Evolutionary conservation across 35 echinoderm and acorn worm genomes (phyloP), one percentile per base, ranked within the genome.

Genomic region (Ophioderma brevispina): DNA sequence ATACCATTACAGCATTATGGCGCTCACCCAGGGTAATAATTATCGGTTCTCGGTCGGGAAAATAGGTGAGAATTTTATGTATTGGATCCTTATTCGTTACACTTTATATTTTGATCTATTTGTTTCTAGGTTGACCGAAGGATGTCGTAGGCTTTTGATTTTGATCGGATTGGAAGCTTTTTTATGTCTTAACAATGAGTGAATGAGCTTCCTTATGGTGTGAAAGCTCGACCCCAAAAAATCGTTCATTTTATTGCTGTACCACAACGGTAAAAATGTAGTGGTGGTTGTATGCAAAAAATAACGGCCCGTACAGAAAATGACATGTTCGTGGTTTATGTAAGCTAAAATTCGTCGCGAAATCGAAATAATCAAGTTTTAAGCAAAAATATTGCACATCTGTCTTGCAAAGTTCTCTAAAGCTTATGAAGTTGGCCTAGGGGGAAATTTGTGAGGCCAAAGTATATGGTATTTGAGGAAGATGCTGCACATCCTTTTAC

Each of bases 21-120:
- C 59, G 59, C 59, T 70, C n/a, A 70, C 59, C 59, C 59, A 70
- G 59, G n/a, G n/a, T n/a, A 70, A 70, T 70, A 70, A 70, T 70
- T 6, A 25, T 70, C 59, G 10, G 59, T 70, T 70, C 17, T 70
- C 59, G 59, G 59, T 70, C 59, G 59, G 59, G 59, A 6, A 70
- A 70, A 70, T 15, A 70, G 59, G 59, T 70, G 59, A 70, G 59
- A 70, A 15, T 70, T 70, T 25, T 25, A 25, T 25, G 28, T 25
- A 70, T 3, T 25, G 10, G 10, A 25, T 25, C 59, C 59, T 25
- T 30, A 13, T 3, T 15, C 10, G n/a, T 70, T 3, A 18, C 59
- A 1, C 17, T 18, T 6, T 70, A 70, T 25, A 70, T 25, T 25
- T 70, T 25, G 15, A 25, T 4, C 4, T 25, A 13, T 70, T 3